Evolutionary conservation across 2,113 vertebrate genomes (phyloP), one percentile per base, ranked within the genome.

Genomic region (Micronisus gabar): DNA sequence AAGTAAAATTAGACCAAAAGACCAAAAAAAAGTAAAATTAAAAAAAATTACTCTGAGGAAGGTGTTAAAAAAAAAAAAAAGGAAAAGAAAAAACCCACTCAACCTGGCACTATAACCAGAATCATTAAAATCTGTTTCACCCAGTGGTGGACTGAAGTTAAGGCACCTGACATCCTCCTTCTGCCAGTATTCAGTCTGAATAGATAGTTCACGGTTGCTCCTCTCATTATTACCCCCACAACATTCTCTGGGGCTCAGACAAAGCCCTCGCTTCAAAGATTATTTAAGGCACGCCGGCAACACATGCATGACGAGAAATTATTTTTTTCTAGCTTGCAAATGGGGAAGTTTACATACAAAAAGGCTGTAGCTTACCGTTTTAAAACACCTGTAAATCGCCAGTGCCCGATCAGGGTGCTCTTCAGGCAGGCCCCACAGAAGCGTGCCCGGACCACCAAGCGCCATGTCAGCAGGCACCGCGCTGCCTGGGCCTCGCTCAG

Each of bases 391-490:
- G 16, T 26, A 50, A 80, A 52, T 10, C 4, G 15, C 9, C 29
- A 15, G n/a, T 50, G 34, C 27, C 29, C 0, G 0, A 8, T 9
- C 22, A 23, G 30, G 34, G 20, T 16, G 23, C 5, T 1, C 10
- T 30, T 55, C 6, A 20, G 6, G 2, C 30, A 25, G 47, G 7
- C n/a, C 15, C 48, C 55, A 43, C 41, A 12, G 5, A 10, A 21
- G 13, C 2, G 0, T n/a, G 15, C n/a, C 59, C 21, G 17, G 10
- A 13, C 4, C 38, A 45, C 29, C 30, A 5, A 17, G 22, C 2
- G 2, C 59, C 45, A 20, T 36, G 21, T 23, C 45, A 40, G 43
- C 79, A 21, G 53, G 32, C 52, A 21, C 15, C 25, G 1, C 2
- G 2, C 27, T 11, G 53, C 63, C 63, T 11, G 45, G 7, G 3